Evolutionary conservation across 2,797 vertebrate species (phyloP), one percentile per base, ranked within the genome.

Genomic region (Chrosomus eos): DNA sequence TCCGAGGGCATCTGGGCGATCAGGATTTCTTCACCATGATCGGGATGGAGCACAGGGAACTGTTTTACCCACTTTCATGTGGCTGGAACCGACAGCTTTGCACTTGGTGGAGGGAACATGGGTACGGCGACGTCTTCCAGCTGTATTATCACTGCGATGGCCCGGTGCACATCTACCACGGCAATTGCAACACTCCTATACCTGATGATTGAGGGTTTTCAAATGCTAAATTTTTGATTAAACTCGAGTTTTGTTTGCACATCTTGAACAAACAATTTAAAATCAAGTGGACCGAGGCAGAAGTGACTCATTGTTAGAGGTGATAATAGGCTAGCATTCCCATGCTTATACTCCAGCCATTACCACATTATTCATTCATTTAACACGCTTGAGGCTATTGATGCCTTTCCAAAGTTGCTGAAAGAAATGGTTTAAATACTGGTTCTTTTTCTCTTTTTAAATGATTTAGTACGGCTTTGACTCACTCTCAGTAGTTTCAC

Each of bases 11-110:
- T 91, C 95, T 99, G 0, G 98, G 98, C 0, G 98, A 99, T 92
- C 98, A 99, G 92, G 98, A 99, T 94, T 99, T 99, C 94, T 99
- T 99, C 92, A 97, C 97, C 36, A 97, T 99, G 97, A 97, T 97
- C 0, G 97, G 98, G 89, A 99, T 99, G 97, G 97, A 98, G 92
- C 96, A 99, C 73, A 97, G 96, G 0, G 94, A 95, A 75, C 95
- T 99, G 26, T 99, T 99, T 92, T 93, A 97, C 0, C 89, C 95
- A 7, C 95, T 99, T 5, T 91, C 95, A 81, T 99, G 98, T n/a
- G 96, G 97, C 0, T 99, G 97, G 98, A 99, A 99, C 94, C 94
- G 97, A 23, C 98, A 99, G 94, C 95, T 99, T 14, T 99, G 98
- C 92, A 97, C 97, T 0, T 99, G 98, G 98, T 99, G 98, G 98